Evolutionary conservation across 2,113 vertebrate species (phyloP).

Genomic region (Phylloscopus whistleri): DNA sequence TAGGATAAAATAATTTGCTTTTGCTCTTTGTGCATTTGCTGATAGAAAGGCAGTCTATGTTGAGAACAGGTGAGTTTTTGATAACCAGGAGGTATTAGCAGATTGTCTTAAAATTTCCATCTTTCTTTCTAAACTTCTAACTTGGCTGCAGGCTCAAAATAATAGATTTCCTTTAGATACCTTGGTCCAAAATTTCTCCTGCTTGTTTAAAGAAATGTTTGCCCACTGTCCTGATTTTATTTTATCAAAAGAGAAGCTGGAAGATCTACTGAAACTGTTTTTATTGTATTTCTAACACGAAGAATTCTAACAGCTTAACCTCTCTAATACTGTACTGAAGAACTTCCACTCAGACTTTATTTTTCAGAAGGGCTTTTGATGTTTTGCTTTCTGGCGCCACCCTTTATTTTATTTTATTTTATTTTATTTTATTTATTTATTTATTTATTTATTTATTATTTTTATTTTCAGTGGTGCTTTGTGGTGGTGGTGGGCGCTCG

Average conservation of each 20-base stretch:
- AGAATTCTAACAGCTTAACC: not conserved
- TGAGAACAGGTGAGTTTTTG: not conserved
- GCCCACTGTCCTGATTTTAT: not conserved
- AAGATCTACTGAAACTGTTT: not conserved
- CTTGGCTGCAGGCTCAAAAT: not conserved
- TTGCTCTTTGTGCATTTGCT: not conserved
- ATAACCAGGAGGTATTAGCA: not conserved
- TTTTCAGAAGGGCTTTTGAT: not conserved
- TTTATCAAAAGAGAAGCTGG: not conserved
- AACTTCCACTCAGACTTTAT: not conserved
- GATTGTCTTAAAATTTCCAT: not conserved
- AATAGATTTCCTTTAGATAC: not conserved
- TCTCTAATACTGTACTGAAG: not conserved
- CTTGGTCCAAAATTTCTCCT: not conserved
- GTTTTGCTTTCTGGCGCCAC: not conserved
- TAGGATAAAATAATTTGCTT: not conserved
- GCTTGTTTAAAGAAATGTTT: not conserved
- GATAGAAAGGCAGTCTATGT: not conserved
- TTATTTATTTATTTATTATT: constrained; percentile 8
- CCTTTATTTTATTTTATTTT: not conserved
- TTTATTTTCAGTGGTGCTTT: constrained; percentile 14
- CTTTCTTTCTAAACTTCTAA: not conserved
- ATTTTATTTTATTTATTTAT: constrained; percentile 12
- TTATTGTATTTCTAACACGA: not conserved
- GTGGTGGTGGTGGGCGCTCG: constrained; percentile 51